These are phyloP conservation scores for Lasioglossum vierecki DNA, from an alignment of 2,888 invertebrate genomes.

Conservation along the genomic window DNA sequence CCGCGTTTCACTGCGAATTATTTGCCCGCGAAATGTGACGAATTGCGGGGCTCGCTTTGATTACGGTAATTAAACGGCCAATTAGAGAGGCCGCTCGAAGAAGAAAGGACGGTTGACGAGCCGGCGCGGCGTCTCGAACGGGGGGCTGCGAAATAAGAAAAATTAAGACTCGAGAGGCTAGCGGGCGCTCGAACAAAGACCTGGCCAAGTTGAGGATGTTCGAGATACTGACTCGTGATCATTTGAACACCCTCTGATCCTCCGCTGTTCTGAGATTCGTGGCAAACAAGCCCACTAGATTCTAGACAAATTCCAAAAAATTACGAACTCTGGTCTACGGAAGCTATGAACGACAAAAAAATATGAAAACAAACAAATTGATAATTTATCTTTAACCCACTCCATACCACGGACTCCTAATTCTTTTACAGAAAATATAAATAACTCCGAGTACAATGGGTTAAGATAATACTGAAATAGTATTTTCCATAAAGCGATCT, in stretches of 20 bases:
- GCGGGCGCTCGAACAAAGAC: neutral
- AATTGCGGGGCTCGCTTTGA: constrained; percentile 75
- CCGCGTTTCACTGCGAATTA: constrained; percentile 42
- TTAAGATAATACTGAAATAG: too few relatives aligned
- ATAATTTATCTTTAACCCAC: too few relatives aligned
- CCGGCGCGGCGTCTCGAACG: neutral
- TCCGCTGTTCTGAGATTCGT: too few relatives aligned
- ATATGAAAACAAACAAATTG: too few relatives aligned
- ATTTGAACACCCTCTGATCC: neutral
- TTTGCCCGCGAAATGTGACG: constrained; percentile 73
- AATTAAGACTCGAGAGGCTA: neutral
- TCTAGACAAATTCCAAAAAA: too few relatives aligned
- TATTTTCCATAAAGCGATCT: too few relatives aligned
- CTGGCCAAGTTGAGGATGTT: neutral
- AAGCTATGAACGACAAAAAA: too few relatives aligned
- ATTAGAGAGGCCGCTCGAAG: constrained; percentile 67
- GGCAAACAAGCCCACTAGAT: too few relatives aligned
- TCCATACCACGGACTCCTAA: too few relatives aligned
- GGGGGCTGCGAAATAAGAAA: constrained; percentile 1
- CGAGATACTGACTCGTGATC: neutral
- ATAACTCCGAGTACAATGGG: too few relatives aligned
- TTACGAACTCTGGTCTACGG: too few relatives aligned
- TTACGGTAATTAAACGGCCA: constrained; percentile 78
- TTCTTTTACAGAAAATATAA: too few relatives aligned
- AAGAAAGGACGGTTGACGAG: constrained; percentile 26